These are phyloP conservation scores for Heliconius hermathena DNA, from an alignment of 1,140 invertebrate species.

Conservation along the genomic window DNA sequence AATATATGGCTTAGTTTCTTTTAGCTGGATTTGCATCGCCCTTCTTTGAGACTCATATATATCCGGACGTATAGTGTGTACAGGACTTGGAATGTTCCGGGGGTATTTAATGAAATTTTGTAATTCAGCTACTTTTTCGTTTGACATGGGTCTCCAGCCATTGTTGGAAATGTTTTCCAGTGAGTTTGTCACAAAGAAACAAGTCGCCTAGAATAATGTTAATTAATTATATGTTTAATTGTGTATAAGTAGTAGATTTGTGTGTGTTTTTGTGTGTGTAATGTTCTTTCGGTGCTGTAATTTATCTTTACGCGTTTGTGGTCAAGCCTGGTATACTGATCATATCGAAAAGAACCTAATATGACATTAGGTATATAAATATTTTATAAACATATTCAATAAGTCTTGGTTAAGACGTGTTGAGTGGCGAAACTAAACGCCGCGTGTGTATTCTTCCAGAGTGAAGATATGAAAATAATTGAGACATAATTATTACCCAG, in stretches of 20 bases:
- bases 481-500: too few species aligned
- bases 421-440: too few species aligned
- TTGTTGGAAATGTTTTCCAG: conserved; percentile 40
- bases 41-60: neutral
- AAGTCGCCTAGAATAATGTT: conserved; percentile 33
- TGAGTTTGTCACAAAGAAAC: conserved; percentile 32
- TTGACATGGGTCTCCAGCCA: conserved; percentile 56
- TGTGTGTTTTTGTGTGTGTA: neutral
- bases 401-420: too few species aligned
- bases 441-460: too few species aligned
- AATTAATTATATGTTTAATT: conserved; percentile 32
- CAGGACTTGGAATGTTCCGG: neutral
- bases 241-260: neutral
- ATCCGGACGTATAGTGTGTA: neutral
- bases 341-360: too few species aligned
- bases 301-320: too few species aligned
- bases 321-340: too few species aligned
- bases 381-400: too few species aligned
- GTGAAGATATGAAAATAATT: too few species aligned
- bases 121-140: conserved; percentile 40
- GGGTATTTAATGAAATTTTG: conserved; percentile 37
- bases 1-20: neutral
- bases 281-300: too few species aligned
- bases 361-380: too few species aligned
- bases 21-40: neutral